Evolutionary conservation across 2,113 vertebrate species (phyloP).

Genomic region (Corythornis cristatus): DNA sequence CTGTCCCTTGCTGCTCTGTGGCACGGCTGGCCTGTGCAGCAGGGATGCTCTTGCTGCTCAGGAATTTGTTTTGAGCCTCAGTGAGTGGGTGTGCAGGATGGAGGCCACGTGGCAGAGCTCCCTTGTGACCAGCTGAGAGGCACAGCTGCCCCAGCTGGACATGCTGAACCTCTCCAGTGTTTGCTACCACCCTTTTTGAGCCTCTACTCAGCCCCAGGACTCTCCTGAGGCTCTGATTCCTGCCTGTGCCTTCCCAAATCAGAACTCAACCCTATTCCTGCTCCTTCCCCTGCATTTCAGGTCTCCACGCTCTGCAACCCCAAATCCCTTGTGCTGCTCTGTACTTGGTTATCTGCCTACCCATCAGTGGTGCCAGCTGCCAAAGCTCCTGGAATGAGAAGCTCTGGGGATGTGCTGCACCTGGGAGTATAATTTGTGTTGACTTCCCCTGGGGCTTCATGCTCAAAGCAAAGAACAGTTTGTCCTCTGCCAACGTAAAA

Average conservation of each 20-base stretch:
- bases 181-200: neutral
- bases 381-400: neutral
- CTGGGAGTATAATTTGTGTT: neutral
- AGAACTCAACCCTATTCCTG: neutral
- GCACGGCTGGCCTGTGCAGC: neutral
- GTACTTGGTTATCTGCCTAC: neutral
- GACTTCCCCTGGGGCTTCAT: neutral
- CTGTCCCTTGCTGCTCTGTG: neutral
- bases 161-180: neutral
- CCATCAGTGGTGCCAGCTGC: neutral
- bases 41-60: neutral
- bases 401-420: neutral
- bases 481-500: neutral
- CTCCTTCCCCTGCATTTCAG: neutral
- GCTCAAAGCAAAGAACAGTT: neutral
- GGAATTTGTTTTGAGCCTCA: neutral
- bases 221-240: neutral
- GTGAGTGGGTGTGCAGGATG: neutral
- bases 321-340: neutral
- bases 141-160: neutral
- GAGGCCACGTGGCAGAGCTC: neutral
- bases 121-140: neutral
- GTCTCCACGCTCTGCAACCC: neutral
- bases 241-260: neutral
- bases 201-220: neutral